phyloP scores from a whole-genome alignment of 2,888 invertebrate genomes.

The Brenthis daphne region DNA sequence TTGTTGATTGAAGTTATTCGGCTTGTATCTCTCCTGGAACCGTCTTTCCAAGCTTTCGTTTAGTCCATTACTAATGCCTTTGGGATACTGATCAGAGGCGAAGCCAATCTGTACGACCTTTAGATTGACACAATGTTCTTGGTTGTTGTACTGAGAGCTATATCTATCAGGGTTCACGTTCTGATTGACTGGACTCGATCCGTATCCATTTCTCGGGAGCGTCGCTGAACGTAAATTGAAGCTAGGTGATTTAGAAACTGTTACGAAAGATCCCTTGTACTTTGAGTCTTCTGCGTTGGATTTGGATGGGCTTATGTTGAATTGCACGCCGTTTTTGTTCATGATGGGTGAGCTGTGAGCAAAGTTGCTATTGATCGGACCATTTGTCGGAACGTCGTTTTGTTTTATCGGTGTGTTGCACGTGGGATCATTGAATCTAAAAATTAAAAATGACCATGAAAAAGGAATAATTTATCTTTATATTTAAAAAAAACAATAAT shows the following conservation, averaged over 20 bases:
- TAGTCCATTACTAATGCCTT: constrained; percentile 75
- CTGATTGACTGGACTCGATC: constrained; percentile 63
- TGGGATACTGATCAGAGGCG: constrained; percentile 82
- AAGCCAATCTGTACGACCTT: constrained; percentile 84
- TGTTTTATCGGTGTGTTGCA: constrained; percentile 69
- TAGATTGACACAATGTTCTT: constrained; percentile 79
- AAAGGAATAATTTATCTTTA: neutral
- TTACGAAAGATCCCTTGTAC: constrained; percentile 66
- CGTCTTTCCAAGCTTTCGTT: constrained; percentile 72
- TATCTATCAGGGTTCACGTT: constrained; percentile 77
- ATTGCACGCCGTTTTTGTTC: constrained; percentile 81
- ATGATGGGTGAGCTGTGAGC: constrained; percentile 79
- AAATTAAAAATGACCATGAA: constrained; percentile 30
- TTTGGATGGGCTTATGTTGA: constrained; percentile 75
- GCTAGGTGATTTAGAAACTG: constrained; percentile 73
- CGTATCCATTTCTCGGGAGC: constrained; percentile 86
- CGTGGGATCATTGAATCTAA: constrained; percentile 85
- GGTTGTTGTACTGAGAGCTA: constrained; percentile 79
- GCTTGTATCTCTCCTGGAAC: constrained; percentile 79
- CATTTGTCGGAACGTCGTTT: constrained; percentile 56
- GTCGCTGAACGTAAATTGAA: constrained; percentile 85
- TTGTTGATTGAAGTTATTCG: constrained; percentile 69
- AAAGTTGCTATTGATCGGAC: constrained; percentile 63
- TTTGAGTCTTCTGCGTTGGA: constrained; percentile 73
- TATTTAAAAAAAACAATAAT: neutral